Evolutionary conservation across 2,797 vertebrate genomes (phyloP), one percentile per base, ranked within the genome.

Genomic region (Gadopsis marmoratus): DNA sequence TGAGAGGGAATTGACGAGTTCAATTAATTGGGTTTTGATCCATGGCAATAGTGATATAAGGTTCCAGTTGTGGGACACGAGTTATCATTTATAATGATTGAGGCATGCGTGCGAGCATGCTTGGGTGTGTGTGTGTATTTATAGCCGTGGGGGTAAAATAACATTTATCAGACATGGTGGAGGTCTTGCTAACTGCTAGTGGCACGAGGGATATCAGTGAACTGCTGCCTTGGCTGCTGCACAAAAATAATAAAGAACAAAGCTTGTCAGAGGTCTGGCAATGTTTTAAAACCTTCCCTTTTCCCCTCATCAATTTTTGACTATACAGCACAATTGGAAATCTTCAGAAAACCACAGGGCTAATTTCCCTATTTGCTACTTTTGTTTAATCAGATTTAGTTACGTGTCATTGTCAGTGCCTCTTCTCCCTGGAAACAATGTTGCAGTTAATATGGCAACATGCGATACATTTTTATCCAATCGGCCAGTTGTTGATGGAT

Each of bases 11-110:
- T 23, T 7, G 29, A 81, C 35, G 9, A 67, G 55, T 81, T 78
- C 35, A 70, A 83, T 85, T 83, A 86, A 79, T 50, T 71, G 29
- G 9, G 47, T 74, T 68, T 67, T 77, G 60, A 82, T 79, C 50
- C 43, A 33, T 9, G 23, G 50, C 45, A 75, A 16, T 5, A 51
- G 13, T 5, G 0, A 76, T 31, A 41, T 37, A 47, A 71, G 56
- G 76, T 39, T 74, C n/a, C 9, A 33, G 29, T 45, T 73, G 23
- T 62, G 50, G 77, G 33, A 50, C 67, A 48, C 9, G 2, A 53
- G 10, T 65, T 63, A 35, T 65, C 47, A 43, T 74, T 63, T 54
- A 10, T 75, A 78, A 74, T 79, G 53, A 83, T 67, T 47, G 60
- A 81, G 55, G 45, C 7, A 4, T 81, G 67, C 14, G 23, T 63